phyloP scores from a whole-genome alignment of 2,797 vertebrate species.

The Dallia pectoralis region DNA sequence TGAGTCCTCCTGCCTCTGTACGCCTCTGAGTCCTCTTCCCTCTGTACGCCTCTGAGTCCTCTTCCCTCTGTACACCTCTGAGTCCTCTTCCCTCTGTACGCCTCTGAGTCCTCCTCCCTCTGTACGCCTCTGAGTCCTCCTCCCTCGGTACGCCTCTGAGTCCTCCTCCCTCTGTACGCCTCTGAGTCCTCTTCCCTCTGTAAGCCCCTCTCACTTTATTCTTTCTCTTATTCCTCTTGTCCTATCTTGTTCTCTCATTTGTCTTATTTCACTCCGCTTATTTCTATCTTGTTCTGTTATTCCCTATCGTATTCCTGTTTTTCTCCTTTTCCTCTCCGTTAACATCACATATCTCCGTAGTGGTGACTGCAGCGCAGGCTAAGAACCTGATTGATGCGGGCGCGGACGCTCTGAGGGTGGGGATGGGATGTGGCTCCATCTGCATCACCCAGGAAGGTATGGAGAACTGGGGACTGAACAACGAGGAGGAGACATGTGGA shows the following conservation, averaged over 20 bases:
- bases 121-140: slow-evolving; percentile 67
- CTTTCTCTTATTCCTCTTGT: background rate
- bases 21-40: background rate
- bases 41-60: slow-evolving; percentile 50
- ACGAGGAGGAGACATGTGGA: background rate
- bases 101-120: no score
- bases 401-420: slow-evolving; percentile 88
- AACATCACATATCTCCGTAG: slow-evolving; percentile 60
- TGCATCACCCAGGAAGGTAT: slow-evolving; percentile 95
- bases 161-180: background rate
- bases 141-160: background rate
- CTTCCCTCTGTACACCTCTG: background rate
- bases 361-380: slow-evolving; percentile 93
- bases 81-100: background rate
- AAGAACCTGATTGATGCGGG: slow-evolving; percentile 94
- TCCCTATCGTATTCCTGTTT: background rate
- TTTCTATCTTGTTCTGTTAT: background rate
- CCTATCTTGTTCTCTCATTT: no score
- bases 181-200: no score
- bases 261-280: background rate
- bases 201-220: no score
- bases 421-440: slow-evolving; percentile 94
- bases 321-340: background rate
- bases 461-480: background rate
- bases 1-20: slow-evolving; percentile 50